Evolutionary conservation across 2,113 vertebrate species (phyloP).

Genomic region (Plecturocebus donacophilus): DNA sequence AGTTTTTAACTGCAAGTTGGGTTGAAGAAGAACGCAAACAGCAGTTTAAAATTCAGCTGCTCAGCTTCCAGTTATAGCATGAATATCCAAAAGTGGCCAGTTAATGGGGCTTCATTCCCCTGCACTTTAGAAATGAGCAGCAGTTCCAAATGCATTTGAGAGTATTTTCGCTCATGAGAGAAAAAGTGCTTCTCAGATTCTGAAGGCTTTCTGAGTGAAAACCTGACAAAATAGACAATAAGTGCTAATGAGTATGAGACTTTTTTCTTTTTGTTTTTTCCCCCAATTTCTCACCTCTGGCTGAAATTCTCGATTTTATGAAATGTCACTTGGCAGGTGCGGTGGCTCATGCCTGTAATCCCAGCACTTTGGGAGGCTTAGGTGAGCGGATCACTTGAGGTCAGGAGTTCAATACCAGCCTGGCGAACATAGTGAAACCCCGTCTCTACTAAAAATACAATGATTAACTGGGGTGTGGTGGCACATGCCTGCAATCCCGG

Average conservation of each 20-base stretch:
- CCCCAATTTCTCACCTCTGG: too few relatives aligned
- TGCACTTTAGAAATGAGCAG: constrained; percentile 42
- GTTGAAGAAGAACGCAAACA: constrained; percentile 28
- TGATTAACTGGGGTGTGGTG: too few relatives aligned
- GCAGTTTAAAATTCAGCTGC: constrained; percentile 35
- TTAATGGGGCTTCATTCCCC: constrained; percentile 37
- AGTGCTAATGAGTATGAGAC: neutral
- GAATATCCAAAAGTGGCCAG: neutral
- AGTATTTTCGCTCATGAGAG: constrained; percentile 62
- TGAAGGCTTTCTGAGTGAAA: constrained; percentile 40
- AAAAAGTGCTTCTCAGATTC: constrained; percentile 36
- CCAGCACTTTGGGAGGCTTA: too few relatives aligned
- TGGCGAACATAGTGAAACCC: too few relatives aligned
- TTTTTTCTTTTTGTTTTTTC: too few relatives aligned
- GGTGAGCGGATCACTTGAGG: too few relatives aligned
- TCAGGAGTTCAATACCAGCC: too few relatives aligned
- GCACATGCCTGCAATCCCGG: too few relatives aligned
- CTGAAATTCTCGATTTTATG: constrained; percentile 21
- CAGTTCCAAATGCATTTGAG: constrained; percentile 44
- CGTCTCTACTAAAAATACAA: too few relatives aligned
- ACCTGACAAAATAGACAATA: neutral
- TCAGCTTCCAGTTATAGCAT: neutral
- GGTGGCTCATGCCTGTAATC: too few relatives aligned
- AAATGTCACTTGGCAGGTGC: neutral
- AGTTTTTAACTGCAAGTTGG: constrained; percentile 42